Percentiles rank a stretch among this genome's conserved stretches.
phyloP scores from a whole-genome alignment of 2,113 vertebrate genomes.

The Microcebus tavaratra region DNA sequence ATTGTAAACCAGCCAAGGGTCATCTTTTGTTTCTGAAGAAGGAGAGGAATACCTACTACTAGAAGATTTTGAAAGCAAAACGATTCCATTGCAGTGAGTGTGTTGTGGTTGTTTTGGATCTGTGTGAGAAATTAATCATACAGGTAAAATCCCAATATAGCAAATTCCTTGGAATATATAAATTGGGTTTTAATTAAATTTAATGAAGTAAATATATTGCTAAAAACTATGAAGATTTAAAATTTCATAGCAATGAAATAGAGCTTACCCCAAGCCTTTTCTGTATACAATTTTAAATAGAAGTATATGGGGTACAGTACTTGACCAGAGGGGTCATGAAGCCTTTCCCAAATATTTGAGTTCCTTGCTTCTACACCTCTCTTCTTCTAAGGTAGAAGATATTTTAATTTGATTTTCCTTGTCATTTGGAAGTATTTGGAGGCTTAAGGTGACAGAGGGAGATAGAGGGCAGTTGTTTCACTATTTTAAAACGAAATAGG shows the following conservation, averaged over 20 bases:
- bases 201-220: background rate
- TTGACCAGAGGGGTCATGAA: background rate
- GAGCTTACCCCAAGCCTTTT: background rate
- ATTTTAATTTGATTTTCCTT: slow-evolving; percentile 4
- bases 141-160: slow-evolving; percentile 79
- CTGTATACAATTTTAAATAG: background rate
- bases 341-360: background rate
- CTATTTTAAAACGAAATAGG: background rate
- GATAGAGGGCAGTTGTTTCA: background rate
- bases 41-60: slow-evolving; percentile 96
- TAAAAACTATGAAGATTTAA: background rate
- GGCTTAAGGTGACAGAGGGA: background rate
- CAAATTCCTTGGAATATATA: slow-evolving; percentile 4
- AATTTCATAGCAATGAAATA: background rate
- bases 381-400: background rate
- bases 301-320: background rate
- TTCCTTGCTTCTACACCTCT: background rate
- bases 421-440: background rate
- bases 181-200: background rate
- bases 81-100: slow-evolving; percentile 95
- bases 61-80: slow-evolving; percentile 99
- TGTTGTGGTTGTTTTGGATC: slow-evolving; percentile 81
- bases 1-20: slow-evolving; percentile 89
- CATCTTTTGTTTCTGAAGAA: slow-evolving; percentile 90
- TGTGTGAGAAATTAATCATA: slow-evolving; percentile 81